Evolutionary conservation across 2,113 vertebrate genomes (phyloP), one percentile per base, ranked within the genome.

Genomic region (Eonycteris spelaea): DNA sequence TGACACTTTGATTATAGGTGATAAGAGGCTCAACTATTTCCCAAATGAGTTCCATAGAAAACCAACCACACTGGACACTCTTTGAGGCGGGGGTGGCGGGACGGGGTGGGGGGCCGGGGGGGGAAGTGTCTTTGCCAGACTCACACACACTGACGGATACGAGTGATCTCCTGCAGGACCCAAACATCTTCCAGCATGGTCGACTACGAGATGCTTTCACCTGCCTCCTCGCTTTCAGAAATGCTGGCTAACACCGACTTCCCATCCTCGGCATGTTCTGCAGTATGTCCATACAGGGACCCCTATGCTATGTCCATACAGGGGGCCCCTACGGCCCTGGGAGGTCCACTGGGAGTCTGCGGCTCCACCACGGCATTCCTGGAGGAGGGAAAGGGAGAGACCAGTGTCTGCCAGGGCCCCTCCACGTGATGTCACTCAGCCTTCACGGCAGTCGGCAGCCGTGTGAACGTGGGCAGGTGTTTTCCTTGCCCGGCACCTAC

Each of bases 401-500:
- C 22, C 6, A 1, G 0, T 2, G 61, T 59, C 22, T 14, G 51
- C 43, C 5, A 3, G 77, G 30, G 22, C 77, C 59, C 12, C 2
- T 30, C 9, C 28, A 6, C 5, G 0, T 0, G 3, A 12, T 7
- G 13, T 2, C 35, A 2, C 9, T 51, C 26, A 3, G 24, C 19
- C 28, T 19, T 19, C 45, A 12, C 45, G 45, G 45, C 45, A 11
- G 21, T 15, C 2, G 15, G 19, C 13, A 40, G n/a, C 22, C 2
- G 0, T 3, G n/a, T n/a, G 26, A 15, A 88, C 3, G 63, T 30
- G 71, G 18, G 14, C n/a, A 5, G 22, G 18, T 16, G 18, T 18
- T 51, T 51, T 3, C 28, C 65, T 14, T n/a, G 16, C 35, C 28
- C 14, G 11, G 85, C n/a, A 13, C 61, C 83, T 48, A 19, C 28